Evolutionary conservation across 1,140 invertebrate species (phyloP).

Genomic region (Drosophila ficusphila): DNA sequence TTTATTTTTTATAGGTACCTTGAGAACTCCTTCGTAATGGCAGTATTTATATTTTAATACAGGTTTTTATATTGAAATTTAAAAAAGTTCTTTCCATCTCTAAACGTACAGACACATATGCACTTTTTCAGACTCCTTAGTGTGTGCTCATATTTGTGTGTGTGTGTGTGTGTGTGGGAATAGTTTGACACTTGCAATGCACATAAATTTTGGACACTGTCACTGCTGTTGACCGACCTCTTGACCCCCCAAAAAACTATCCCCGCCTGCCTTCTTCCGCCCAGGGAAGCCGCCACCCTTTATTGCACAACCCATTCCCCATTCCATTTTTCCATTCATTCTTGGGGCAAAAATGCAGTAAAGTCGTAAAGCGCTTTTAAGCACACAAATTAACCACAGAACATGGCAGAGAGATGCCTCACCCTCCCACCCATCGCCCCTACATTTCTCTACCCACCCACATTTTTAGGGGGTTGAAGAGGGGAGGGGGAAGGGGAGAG

Average conservation of each 20-base stretch:
- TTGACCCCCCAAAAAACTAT: slow-evolving; percentile 5
- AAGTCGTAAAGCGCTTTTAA: slow-evolving; percentile 82
- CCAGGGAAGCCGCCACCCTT: neutral
- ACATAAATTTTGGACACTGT: slow-evolving; percentile 70
- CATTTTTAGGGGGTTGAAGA: neutral
- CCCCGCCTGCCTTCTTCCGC: too few species aligned
- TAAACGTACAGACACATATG: slow-evolving; percentile 9
- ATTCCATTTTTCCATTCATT: neutral
- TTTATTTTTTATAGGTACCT: too few species aligned
- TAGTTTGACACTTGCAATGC: slow-evolving; percentile 82
- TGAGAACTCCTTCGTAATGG: too few species aligned
- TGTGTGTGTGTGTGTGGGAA: slow-evolving; percentile 42
- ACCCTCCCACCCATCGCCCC: slow-evolving; percentile 20
- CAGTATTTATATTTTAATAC: too few species aligned
- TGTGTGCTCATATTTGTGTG: neutral
- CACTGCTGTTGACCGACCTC: slow-evolving; percentile 54
- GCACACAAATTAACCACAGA: slow-evolving; percentile 82
- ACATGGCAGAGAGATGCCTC: slow-evolving; percentile 69
- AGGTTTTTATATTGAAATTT: too few species aligned
- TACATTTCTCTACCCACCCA: neutral
- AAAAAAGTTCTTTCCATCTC: slow-evolving; percentile 21
- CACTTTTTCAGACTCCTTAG: slow-evolving; percentile 10
- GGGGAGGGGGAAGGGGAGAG: too few species aligned
- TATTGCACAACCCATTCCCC: neutral
- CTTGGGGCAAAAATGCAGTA: slow-evolving; percentile 26